Evolutionary conservation across 2,113 vertebrate species (phyloP), one percentile per base, ranked within the genome.

Genomic region (Regulus satrapa): DNA sequence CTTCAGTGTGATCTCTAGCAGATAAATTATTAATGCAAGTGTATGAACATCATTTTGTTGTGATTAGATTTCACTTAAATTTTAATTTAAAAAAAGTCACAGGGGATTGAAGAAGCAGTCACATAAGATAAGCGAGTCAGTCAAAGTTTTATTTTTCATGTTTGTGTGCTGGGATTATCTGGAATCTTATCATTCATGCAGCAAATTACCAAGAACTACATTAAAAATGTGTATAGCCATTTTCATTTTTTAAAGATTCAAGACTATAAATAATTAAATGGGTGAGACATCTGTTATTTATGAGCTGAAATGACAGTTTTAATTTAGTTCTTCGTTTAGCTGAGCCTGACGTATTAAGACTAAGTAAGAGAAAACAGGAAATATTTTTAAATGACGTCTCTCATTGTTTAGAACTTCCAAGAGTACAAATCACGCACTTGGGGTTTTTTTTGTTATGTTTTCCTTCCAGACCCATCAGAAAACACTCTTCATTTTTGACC

Each of bases 261-360:
- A 97, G 94, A 95, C 95, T 96, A 98, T 99, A 97, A 99, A 99
- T 99, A 98, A 98, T 99, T 98, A 97, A 99, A 97, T 86, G 96
- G 95, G 92, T 58, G 92, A 98, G 97, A 98, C 98, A 98, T 99
- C 97, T 98, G 98, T 99, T 99, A 99, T 99, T 99, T 98, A 99
- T 99, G 98, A 98, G 97, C 97, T 97, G 92, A 98, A 98, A 98
- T 97, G 96, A 98, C 98, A 98, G 98, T 95, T 98, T 98, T 98
- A 98, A 98, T 98, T 98, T 98, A 97, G 97, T 98, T 98, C 97
- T 96, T 98, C 97, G 54, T 98, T 97, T 98, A 96, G 96, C 96
- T 96, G 92, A 96, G 95, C 71, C 96, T 97, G 96, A 97, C 71
- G 32, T 96, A 98, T 95, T 95, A 85, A 97, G 97, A 97, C 93